Evolutionary conservation across 2,797 vertebrate species (phyloP), one percentile per base, ranked within the genome.

Genomic region (Microcaecilia unicolor): DNA sequence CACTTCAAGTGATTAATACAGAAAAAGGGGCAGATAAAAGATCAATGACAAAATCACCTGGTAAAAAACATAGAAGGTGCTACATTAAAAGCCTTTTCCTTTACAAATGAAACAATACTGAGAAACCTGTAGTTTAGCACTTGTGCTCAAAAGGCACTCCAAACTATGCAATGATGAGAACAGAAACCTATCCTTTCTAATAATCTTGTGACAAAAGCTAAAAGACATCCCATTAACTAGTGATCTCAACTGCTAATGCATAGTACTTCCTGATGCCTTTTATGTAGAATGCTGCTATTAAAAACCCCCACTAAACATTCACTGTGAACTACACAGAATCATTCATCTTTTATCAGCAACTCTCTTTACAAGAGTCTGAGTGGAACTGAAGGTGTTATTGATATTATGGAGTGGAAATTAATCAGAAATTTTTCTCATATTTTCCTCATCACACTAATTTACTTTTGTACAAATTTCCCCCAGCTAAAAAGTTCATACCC

Each of bases 201-300:
- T 98, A 95, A 98, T 94, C 92, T 98, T 74, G 84, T 88, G 88
- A 98, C 94, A 98, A 97, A 95, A 92, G 92, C 89, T 90, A 92
- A 92, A 92, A 36, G 97, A 97, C 93, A 96, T 97, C 93, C 92
- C 92, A 93, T 97, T 96, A 96, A 90, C 86, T 85, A 90, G 85
- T 90, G 91, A 94, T 96, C 91, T 96, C 88, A 85, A 87, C 86
- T 73, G 83, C 91, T 92, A 92, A 90, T 89, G 87, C 85, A 49
- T 85, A 89, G 86, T 76, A 81, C 90, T 83, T 87, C 89, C 86
- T 80, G 83, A 87, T 91, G 89, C 81, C 90, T 92, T 88, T 83
- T 90, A 89, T 72, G 86, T 87, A 78, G 80, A 85, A 81, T 76
- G 71, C 76, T 27, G 77, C 87, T 88, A 90, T 91, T 90, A 91